Evolutionary conservation across 1,140 invertebrate genomes (phyloP).

Genomic region (Drosophila littoralis): DNA sequence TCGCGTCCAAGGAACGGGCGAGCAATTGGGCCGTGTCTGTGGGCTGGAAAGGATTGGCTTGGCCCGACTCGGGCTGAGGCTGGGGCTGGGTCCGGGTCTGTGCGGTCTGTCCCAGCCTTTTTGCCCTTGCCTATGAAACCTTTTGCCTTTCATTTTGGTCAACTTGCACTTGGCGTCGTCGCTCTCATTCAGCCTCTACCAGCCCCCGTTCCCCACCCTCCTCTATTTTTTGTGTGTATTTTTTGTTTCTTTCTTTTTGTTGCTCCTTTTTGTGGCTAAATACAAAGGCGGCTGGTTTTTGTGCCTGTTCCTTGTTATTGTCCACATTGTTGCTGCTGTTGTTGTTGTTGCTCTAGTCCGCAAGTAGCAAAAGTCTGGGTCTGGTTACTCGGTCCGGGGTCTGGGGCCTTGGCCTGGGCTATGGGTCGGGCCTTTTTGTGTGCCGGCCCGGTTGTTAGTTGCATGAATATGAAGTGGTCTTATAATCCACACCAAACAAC

Average conservation of each 20-base stretch:
- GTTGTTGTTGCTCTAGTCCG: slow-evolving; percentile 35
- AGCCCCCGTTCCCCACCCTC: background rate
- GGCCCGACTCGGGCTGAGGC: background rate
- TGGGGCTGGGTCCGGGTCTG: background rate
- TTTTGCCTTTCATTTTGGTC: slow-evolving; percentile 77
- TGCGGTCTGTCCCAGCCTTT: slow-evolving; percentile 45
- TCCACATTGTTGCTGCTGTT: slow-evolving; percentile 22
- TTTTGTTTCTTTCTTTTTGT: slow-evolving; percentile 36
- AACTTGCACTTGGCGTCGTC: slow-evolving; percentile 74
- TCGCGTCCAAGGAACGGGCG: slow-evolving; percentile 2
- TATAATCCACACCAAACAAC: slow-evolving; percentile 83
- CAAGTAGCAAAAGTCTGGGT: slow-evolving; percentile 50
- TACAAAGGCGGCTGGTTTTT: slow-evolving; percentile 81
- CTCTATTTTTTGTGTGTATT: slow-evolving; percentile 9
- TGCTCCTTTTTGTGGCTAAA: slow-evolving; percentile 69
- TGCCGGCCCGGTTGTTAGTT: slow-evolving; percentile 69
- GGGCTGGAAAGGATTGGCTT: slow-evolving; percentile 12
- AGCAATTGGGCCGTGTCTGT: slow-evolving; percentile 4
- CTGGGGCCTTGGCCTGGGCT: slow-evolving; percentile 9
- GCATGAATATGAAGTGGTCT: slow-evolving; percentile 82
- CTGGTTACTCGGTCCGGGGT: slow-evolving; percentile 5
- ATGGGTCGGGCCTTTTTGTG: slow-evolving; percentile 15
- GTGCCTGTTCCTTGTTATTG: slow-evolving; percentile 37
- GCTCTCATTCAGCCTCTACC: slow-evolving; percentile 8
- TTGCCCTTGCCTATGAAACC: slow-evolving; percentile 67